Evolutionary conservation across 1,140 invertebrate genomes (phyloP), one percentile per base, ranked within the genome.

Genomic region (Oedothorax gibbosus): DNA sequence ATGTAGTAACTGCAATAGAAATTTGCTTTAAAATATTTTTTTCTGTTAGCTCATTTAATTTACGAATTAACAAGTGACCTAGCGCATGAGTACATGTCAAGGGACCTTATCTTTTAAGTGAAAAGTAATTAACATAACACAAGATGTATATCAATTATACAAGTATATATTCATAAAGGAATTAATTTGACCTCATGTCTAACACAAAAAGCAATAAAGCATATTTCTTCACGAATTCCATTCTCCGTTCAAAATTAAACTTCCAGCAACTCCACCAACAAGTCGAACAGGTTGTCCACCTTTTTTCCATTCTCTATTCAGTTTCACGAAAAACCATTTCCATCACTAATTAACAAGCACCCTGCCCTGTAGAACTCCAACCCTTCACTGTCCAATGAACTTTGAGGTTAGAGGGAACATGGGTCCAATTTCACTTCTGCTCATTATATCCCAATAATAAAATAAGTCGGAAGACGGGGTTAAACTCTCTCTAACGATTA

Each of bases 181-280:
- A 35, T 35, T 35, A n/a, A 35, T 35, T 35, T 35, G 35, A 35
- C 35, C 35, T 35, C 35, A 35, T n/a, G 35, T 35, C 35, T 35
- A 35, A 35, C 35, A 35, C 35, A 35, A 35, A n/a, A 35, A 35
- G 35, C 35, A 1, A 35, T 35, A 35, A 18, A 50, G 50, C 69
- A 71, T 71, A 71, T 53, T 71, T 71, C 49, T 71, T 71, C 69
- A 71, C 10, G 69, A 71, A 71, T 71, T 51, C 50, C 69, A 71
- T 35, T 35, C 50, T 53, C n/a, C 49, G 50, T 20, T 53, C n/a
- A 9, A 53, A 71, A 71, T 51, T 53, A 71, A 51, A 49, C 49
- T 18, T 71, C 54, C 35, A 35, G 1, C 35, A 35, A 35, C 2
- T 35, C 35, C 35, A 35, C 35, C 35, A 35, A 35, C 35, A 35